Evolutionary conservation across 2,797 vertebrate genomes (phyloP), one percentile per base, ranked within the genome.

Genomic region (Falco naumanni): DNA sequence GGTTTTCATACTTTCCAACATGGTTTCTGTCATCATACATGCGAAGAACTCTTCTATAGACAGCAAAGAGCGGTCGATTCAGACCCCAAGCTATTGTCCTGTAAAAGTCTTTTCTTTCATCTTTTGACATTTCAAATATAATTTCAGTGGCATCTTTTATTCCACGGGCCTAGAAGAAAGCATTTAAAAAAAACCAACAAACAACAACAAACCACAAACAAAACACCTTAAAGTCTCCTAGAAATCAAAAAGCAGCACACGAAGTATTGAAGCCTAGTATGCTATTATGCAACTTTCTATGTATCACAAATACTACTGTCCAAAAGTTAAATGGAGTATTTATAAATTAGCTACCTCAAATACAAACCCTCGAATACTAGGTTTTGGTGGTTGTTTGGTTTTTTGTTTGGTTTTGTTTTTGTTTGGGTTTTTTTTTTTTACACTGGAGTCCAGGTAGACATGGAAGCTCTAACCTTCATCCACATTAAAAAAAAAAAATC

Each of bases 1-100:
- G 85, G 65, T 94, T 97, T 97, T 98, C 99, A 98, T 98, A 99
- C 99, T 99, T 99, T 96, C 99, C 99, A 93, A 99, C 99, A 85
- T 99, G 99, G 98, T 99, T 99, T 89, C 99, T 98, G 98, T 99
- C 99, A 98, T 99, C 99, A 93, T 99, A 99, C 99, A 99, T 99
- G 92, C 99, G 98, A 50, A 99, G 98, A 63, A 99, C 99, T 85
- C 99, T 98, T 96, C 99, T 98, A 97, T 99, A 99, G 78, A 99
- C 99, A 68, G 99, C 99, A 88, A 99, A 99, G 96, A 99, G 98
- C 82, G 99, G 99, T 64, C 99, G 96, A 98, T 99, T 99, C 61
- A 99, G 97, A 83, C 99, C 99, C 98, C 99, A 98, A 5, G 99
- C 99, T 96, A 99, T 99, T 19, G 99, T 99, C 97, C 99, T 99